phyloP scores from a whole-genome alignment of 2,888 invertebrate species.

The Nomada ferruginata region DNA sequence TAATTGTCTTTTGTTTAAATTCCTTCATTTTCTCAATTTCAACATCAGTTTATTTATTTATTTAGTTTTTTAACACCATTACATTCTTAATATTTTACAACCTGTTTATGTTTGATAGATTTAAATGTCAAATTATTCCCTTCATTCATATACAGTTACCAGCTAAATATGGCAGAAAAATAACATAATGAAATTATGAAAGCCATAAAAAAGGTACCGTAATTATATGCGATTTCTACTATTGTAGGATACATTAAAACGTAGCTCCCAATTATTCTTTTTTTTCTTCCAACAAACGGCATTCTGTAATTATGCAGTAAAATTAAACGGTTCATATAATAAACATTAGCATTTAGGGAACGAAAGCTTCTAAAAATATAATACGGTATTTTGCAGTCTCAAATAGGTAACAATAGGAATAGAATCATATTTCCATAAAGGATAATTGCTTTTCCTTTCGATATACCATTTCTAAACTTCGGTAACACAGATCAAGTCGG shows the following conservation, averaged over 20 bases:
- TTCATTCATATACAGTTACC: constrained; percentile 1
- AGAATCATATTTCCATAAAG: neutral
- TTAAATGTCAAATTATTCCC: constrained; percentile 5
- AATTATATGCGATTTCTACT: constrained; percentile 52
- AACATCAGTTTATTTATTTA: neutral
- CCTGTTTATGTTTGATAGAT: neutral
- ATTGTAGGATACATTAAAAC: constrained; percentile 44
- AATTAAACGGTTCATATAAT: neutral
- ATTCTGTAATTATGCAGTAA: neutral
- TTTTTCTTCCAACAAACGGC: neutral
- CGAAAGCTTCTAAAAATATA: neutral
- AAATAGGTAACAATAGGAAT: neutral
- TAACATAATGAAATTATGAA: constrained; percentile 66
- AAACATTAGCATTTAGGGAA: neutral
- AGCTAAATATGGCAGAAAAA: constrained; percentile 35
- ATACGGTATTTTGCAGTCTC: neutral
- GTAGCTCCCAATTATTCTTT: constrained; percentile 20
- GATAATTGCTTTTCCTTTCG: constrained; percentile 17
- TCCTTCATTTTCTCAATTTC: neutral
- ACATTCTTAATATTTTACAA: neutral
- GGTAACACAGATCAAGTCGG: constrained; percentile 15
- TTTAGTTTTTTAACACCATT: neutral
- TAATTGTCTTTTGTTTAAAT: neutral
- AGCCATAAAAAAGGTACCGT: constrained; percentile 54
- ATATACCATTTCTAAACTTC: neutral